These are phyloP conservation scores for Athene noctua DNA, from an alignment of 2,113 vertebrate genomes.

Conservation along the genomic window DNA sequence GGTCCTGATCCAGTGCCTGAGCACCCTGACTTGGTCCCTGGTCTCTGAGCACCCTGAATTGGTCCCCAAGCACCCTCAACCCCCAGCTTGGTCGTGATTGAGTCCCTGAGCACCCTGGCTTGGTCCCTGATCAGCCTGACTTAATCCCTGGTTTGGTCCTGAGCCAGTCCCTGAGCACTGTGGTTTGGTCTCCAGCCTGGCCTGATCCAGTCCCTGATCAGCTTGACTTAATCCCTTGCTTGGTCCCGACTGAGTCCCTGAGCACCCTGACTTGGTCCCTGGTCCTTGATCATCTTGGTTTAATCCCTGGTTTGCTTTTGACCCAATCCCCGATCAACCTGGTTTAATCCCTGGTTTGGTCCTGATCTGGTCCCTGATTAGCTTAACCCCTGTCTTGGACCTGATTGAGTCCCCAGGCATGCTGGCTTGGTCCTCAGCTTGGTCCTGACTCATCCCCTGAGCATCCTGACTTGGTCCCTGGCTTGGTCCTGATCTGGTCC, in stretches of 20 bases:
- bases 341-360: no score
- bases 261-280: background rate
- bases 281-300: background rate
- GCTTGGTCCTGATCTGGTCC: background rate
- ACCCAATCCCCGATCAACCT: background rate
- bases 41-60: no score
- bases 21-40: no score
- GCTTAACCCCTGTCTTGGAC: background rate
- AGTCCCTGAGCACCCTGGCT: background rate
- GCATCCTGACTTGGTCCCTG: background rate
- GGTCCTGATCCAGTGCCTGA: background rate
- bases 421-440: background rate
- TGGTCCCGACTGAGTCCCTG: rapidly evolving
- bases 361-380: background rate
- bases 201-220: background rate
- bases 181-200: background rate
- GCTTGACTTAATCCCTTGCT: background rate
- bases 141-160: background rate
- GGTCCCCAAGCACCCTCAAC: no score
- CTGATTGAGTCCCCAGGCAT: background rate
- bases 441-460: no score
- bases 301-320: background rate
- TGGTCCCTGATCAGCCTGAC: background rate
- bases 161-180: background rate
- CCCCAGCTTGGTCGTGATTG: background rate